Percentiles rank a stretch among this genome's conserved stretches.
These are phyloP conservation scores for Apis florea DNA, from an alignment of 1,140 invertebrate genomes.

Conservation along the genomic window DNA sequence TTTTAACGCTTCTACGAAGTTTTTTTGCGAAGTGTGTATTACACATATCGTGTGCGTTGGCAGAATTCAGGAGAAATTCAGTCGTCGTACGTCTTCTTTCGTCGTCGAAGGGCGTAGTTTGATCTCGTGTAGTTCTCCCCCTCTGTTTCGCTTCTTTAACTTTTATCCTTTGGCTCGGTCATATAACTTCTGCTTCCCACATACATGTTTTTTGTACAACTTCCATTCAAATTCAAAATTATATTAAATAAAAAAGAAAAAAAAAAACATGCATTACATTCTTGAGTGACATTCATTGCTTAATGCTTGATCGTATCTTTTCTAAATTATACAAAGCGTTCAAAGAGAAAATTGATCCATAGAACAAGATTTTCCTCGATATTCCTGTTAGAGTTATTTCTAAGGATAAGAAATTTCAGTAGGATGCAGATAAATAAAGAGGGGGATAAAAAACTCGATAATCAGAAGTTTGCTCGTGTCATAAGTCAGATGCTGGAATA, in stretches of 20 bases:
- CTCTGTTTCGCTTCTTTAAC: neutral
- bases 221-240: neutral
- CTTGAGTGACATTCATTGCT: neutral
- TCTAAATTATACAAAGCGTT: neutral
- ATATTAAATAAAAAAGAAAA: no score
- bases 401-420: neutral
- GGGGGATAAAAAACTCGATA: slow-evolving; percentile 36
- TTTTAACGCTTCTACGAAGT: neutral
- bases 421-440: neutral
- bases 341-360: neutral
- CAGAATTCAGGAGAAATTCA: neutral
- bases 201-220: neutral
- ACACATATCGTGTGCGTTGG: no score
- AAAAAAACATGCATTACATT: no score
- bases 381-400: neutral
- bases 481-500: slow-evolving; percentile 16
- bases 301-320: neutral
- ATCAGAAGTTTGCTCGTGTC: slow-evolving; percentile 33
- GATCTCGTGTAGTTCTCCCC: neutral
- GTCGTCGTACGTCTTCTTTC: slow-evolving; percentile 20
- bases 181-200: slow-evolving; percentile 5
- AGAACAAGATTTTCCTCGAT: neutral
- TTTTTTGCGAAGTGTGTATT: neutral
- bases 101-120: slow-evolving; percentile 8
- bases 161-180: neutral